These are phyloP conservation scores for Craseonycteris thonglongyai DNA, from an alignment of 2,113 vertebrate species.

Conservation along the genomic window DNA sequence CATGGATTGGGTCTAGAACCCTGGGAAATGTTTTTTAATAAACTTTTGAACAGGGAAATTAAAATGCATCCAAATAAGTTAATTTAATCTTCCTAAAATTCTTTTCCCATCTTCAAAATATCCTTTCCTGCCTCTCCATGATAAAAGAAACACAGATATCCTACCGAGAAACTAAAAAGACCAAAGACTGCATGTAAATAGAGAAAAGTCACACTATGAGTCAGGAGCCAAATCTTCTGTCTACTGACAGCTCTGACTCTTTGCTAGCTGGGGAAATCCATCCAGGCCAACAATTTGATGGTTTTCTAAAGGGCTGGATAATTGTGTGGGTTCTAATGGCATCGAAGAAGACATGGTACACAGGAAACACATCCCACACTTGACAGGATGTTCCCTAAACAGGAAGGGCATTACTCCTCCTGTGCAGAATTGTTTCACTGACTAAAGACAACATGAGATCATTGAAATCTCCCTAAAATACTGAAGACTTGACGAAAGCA, in stretches of 20 bases:
- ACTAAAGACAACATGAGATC: constrained; percentile 55
- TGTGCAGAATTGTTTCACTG: constrained; percentile 49
- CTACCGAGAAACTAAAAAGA: constrained; percentile 9
- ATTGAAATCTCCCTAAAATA: constrained; percentile 71
- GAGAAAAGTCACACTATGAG: constrained; percentile 39
- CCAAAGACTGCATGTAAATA: neutral
- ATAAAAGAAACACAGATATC: neutral
- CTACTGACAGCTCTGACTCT: constrained; percentile 25
- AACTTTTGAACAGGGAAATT: constrained; percentile 23
- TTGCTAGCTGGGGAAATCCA: constrained; percentile 39
- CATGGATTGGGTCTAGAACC: neutral
- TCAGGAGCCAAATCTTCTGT: constrained; percentile 29
- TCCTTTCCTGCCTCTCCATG: neutral
- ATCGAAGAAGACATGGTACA: constrained; percentile 25
- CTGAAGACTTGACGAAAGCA: constrained; percentile 38
- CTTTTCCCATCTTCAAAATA: constrained; percentile 34
- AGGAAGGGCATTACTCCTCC: constrained; percentile 57
- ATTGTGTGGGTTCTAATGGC: constrained; percentile 51
- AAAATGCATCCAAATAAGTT: constrained; percentile 37
- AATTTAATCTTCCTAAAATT: constrained; percentile 21
- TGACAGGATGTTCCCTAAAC: constrained; percentile 60
- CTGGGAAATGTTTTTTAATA: neutral
- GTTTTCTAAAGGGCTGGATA: constrained; percentile 37
- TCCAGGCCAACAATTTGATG: neutral
- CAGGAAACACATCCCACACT: constrained; percentile 66